Conservation (phyloP, 2,113 vertebrate species). For the Accipiter virgatus region DNA sequence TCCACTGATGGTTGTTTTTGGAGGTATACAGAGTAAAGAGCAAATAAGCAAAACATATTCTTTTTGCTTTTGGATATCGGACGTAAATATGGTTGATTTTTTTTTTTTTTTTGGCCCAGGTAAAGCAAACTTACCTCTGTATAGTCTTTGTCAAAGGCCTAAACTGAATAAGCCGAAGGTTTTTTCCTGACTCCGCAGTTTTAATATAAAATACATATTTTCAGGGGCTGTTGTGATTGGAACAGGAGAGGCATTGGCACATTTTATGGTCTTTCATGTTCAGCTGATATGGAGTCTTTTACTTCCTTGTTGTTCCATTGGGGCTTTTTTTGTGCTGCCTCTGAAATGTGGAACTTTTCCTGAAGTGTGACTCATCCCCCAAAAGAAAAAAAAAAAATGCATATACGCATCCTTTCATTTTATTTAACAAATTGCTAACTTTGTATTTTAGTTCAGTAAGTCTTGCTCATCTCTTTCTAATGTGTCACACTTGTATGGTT, state of each 20-base stretch:
- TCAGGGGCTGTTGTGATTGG: background rate
- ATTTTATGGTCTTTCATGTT: background rate
- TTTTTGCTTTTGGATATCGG: background rate
- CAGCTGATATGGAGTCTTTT: background rate
- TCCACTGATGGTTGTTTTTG: background rate
- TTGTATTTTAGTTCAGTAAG: conserved; percentile 30
- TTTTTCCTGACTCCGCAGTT: background rate
- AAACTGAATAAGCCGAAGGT: background rate
- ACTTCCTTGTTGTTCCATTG: background rate
- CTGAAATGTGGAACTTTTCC: background rate
- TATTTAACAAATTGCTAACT: background rate
- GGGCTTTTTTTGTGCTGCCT: background rate
- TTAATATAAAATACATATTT: background rate
- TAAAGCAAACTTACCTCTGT: background rate
- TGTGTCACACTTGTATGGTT: background rate
- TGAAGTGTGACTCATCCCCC: background rate
- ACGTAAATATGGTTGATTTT: background rate
- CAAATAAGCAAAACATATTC: background rate
- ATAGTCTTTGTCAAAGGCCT: background rate
- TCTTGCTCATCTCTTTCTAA: conserved; percentile 27
- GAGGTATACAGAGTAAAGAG: background rate
- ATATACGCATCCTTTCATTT: background rate
- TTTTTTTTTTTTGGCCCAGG: background rate
- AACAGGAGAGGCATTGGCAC: background rate
- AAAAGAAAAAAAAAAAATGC: background rate